These are phyloP conservation scores for Neoscelio sp. DNA, from an alignment of 2,888 invertebrate species.

Conservation along the genomic window DNA sequence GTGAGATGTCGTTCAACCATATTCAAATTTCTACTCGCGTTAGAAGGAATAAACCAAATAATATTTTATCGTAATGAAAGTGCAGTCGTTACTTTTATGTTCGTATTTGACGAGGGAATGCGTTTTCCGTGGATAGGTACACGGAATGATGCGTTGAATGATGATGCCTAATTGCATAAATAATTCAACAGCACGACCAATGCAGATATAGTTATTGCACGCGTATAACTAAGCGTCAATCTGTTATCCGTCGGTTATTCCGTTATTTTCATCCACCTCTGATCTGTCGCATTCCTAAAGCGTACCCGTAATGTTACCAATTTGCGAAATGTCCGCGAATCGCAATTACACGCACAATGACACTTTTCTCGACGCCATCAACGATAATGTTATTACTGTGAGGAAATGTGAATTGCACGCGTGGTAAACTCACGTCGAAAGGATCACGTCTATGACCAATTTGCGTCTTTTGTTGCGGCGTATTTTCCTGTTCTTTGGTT, in stretches of 20 bases:
- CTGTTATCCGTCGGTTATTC: constrained; percentile 76
- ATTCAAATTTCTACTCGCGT: no score
- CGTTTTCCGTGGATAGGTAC: constrained; percentile 62
- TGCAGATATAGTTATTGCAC: constrained; percentile 74
- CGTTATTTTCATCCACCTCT: constrained; percentile 68
- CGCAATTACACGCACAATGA: constrained; percentile 45
- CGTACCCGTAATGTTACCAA: constrained; percentile 62
- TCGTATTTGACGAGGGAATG: constrained; percentile 42
- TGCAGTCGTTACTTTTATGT: constrained; percentile 48
- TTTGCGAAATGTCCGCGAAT: constrained; percentile 62
- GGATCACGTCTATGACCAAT: no score
- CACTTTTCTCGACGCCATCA: constrained; percentile 47
- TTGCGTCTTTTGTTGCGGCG: no score
- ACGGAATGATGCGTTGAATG: constrained; percentile 70
- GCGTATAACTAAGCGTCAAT: constrained; percentile 76
- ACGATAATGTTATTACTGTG: constrained; percentile 7
- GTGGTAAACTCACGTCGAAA: no score
- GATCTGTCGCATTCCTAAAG: constrained; percentile 68
- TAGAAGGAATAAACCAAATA: constrained; percentile 38
- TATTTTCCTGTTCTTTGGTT: no score
- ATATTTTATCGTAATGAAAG: constrained; percentile 50
- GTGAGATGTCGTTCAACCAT: no score
- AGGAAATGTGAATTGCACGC: background rate
- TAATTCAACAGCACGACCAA: constrained; percentile 78
- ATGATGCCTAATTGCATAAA: constrained; percentile 80